These are phyloP conservation scores for Rhabdomys pumilio DNA, from an alignment of 2,797 vertebrate species.

Conservation along the genomic window DNA sequence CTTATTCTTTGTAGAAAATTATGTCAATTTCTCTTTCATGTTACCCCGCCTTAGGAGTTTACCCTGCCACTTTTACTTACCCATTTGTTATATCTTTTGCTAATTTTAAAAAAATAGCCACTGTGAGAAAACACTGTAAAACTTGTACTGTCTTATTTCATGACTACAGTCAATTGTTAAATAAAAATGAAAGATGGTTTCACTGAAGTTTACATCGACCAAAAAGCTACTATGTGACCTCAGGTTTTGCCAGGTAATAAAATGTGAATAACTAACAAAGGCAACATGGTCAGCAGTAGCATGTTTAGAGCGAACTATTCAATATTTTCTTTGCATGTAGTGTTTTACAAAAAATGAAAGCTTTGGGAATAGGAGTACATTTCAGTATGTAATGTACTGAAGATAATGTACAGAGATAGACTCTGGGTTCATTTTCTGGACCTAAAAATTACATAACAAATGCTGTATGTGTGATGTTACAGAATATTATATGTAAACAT, in stretches of 20 bases:
- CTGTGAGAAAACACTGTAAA: not conserved
- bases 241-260: not conserved
- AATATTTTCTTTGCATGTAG: not conserved
- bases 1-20: not conserved
- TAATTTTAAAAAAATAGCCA: not conserved
- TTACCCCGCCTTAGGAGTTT: not conserved
- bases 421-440: not conserved
- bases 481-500: not conserved
- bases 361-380: not conserved
- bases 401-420: too few species aligned
- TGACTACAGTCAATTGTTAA: slow-evolving; percentile 25
- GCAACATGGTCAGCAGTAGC: not conserved
- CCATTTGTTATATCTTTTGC: not conserved
- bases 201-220: not conserved
- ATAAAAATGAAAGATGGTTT: not conserved
- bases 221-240: not conserved
- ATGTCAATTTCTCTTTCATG: not conserved
- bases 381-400: too few species aligned
- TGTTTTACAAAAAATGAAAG: not conserved
- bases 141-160: not conserved
- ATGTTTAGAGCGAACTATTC: not conserved
- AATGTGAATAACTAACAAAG: not conserved
- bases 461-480: not conserved
- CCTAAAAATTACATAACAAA: not conserved
- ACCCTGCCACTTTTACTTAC: not conserved